These are phyloP conservation scores for Glossophaga mutica DNA, from an alignment of 2,797 vertebrate species.

Conservation along the genomic window DNA sequence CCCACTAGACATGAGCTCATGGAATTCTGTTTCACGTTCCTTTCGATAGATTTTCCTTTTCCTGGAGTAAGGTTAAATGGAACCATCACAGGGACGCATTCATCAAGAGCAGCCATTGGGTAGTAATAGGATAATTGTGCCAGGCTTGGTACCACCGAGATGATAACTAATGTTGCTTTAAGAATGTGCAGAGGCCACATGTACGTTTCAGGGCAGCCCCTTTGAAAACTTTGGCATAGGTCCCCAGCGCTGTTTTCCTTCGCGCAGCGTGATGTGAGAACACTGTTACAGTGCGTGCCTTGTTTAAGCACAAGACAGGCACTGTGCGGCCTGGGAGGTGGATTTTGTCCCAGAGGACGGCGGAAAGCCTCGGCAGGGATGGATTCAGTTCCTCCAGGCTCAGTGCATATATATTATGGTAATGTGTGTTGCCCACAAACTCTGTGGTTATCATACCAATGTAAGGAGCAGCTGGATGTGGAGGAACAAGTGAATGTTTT, in stretches of 20 bases:
- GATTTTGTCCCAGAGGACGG: conserved; percentile 82
- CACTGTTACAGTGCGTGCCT: conserved; percentile 80
- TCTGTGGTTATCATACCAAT: conserved; percentile 24
- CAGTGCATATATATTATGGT: conserved; percentile 45
- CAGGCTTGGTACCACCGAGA: conserved; percentile 61
- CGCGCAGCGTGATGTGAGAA: conserved; percentile 77
- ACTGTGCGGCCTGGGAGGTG: conserved; percentile 82
- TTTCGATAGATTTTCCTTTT: conserved; percentile 64
- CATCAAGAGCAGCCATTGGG: conserved; percentile 38
- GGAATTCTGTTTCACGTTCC: conserved; percentile 43
- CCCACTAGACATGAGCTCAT: conserved; percentile 62
- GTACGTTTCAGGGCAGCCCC: conserved; percentile 71
- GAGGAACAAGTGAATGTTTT: background rate
- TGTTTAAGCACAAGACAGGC: conserved; percentile 82
- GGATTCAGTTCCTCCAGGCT: conserved; percentile 78
- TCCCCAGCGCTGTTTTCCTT: conserved; percentile 69
- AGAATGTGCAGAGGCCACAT: conserved; percentile 75
- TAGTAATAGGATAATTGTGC: conserved; percentile 69
- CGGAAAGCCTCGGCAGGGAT: conserved; percentile 80
- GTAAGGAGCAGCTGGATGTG: conserved; percentile 11
- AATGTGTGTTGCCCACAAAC: conserved; percentile 40
- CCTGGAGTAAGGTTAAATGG: conserved; percentile 63
- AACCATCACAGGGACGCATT: conserved; percentile 58
- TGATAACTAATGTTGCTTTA: conserved; percentile 54
- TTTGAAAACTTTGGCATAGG: conserved; percentile 81